Evolutionary conservation across 2,797 vertebrate species (phyloP), one percentile per base, ranked within the genome.

Genomic region (Sardinella longiceps): DNA sequence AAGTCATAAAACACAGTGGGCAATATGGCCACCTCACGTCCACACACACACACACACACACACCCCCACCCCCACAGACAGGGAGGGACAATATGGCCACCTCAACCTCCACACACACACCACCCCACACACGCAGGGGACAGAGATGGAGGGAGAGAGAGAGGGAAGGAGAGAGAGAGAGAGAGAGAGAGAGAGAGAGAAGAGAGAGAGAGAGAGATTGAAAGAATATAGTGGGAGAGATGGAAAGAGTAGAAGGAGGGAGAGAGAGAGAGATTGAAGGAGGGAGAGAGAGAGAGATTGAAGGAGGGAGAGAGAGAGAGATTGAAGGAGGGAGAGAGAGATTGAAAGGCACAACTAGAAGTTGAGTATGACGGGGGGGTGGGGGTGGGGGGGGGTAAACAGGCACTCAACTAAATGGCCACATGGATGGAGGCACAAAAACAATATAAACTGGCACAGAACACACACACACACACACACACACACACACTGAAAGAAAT

Each of bases 31-130:
- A 43, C 43, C 43, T n/a, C 88, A 82, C 90, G 89, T 92, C 91
- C 89, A 93, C 93, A 94, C 91, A 94, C 94, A 90, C 92, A 93
- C 93, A 93, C 94, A 94, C n/a, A n/a, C 58, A 63, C 23, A 90
- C 93, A 94, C 93, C 15, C n/a, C 15, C 20, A 56, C 56, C n/a
- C 56, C n/a, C 20, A 60, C 20, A 60, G 18, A 60, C 15, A 60
- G n/a, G n/a, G n/a, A n/a, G n/a, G n/a, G 56, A 51, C 50, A 51
- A 0, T 15, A 15, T 15, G 50, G 12, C 50, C 88, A 82, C 91
- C 89, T 92, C 91, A 89, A 93, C 93, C 93, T 91, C 94, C 94
- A 90, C 92, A 94, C 93, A 93, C 94, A 94, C 45, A 45, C 45
- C 45, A 45, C 18, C 18, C 1, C 18, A 60, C 20, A 60, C 51